phyloP scores from a whole-genome alignment of 2,888 invertebrate genomes.

The Tholera decimalis region DNA sequence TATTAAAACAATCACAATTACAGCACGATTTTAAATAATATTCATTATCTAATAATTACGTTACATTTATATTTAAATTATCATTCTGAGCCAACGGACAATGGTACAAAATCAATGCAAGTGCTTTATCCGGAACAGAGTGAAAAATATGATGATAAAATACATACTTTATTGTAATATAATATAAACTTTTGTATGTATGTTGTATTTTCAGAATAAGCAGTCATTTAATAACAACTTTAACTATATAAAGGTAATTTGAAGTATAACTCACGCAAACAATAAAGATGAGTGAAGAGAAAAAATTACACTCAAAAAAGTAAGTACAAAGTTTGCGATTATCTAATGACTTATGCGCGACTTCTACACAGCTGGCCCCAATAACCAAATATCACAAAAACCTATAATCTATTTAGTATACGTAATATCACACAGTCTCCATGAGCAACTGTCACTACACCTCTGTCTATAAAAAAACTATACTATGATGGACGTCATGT shows the following conservation, averaged over 20 bases:
- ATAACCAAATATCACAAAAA: slow-evolving; percentile 56
- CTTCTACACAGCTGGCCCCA: slow-evolving; percentile 25
- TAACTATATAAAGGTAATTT: neutral
- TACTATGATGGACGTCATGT: slow-evolving; percentile 10
- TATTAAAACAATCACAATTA: slow-evolving; percentile 27
- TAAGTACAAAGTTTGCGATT: slow-evolving; percentile 24
- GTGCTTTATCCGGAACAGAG: neutral
- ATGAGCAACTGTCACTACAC: neutral
- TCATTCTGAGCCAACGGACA: slow-evolving; percentile 12
- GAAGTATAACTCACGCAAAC: slow-evolving; percentile 11
- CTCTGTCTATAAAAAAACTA: neutral
- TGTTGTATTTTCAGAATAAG: neutral
- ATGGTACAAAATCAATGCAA: slow-evolving; percentile 25
- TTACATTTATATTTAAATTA: slow-evolving; percentile 26
- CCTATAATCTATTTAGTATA: slow-evolving; percentile 28
- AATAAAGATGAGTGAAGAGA: neutral
- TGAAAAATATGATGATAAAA: neutral
- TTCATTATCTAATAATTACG: slow-evolving; percentile 18
- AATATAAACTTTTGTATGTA: neutral
- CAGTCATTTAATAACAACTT: slow-evolving; percentile 16
- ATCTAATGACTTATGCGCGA: slow-evolving; percentile 32
- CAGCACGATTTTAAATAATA: slow-evolving; percentile 38
- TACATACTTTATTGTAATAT: neutral
- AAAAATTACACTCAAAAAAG: slow-evolving; percentile 1
- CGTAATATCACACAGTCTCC: slow-evolving; percentile 33